Percentiles rank a stretch among this genome's conserved stretches.
Conservation (phyloP, 2,888 invertebrate species). For the Lypha dubia region DNA sequence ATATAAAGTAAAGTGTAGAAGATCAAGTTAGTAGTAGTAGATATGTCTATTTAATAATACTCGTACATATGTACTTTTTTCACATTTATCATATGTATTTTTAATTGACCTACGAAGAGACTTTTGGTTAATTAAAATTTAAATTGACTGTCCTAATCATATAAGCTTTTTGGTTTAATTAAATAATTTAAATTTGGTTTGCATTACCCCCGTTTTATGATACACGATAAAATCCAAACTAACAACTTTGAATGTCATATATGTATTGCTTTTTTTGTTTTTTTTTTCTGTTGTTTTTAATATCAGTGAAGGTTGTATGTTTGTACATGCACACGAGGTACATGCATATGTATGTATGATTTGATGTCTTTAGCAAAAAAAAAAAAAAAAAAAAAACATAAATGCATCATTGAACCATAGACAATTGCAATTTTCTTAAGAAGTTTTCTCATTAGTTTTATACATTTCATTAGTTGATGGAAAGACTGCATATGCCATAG, state of each 20-base stretch:
- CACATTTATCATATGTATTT: not conserved
- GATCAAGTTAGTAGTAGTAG: not conserved
- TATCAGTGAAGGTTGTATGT: slow-evolving; percentile 10
- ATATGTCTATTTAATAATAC: too few species aligned
- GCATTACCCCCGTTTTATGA: slow-evolving; percentile 1
- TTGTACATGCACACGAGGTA: too few species aligned
- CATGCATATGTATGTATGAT: not conserved
- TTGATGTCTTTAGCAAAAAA: slow-evolving; percentile 12
- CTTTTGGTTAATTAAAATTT: slow-evolving; percentile 1
- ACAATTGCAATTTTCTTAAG: slow-evolving; percentile 67
- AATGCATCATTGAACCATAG: slow-evolving; percentile 63
- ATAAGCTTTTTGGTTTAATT: not conserved
- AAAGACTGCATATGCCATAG: slow-evolving; percentile 35
- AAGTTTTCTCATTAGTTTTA: slow-evolving; percentile 42
- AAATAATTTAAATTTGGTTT: slow-evolving; percentile 10
- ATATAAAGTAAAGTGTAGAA: not conserved
- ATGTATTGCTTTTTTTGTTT: slow-evolving; percentile 10
- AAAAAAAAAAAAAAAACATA: slow-evolving; percentile 5
- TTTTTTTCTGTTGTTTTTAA: slow-evolving; percentile 26
- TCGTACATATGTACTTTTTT: too few species aligned
- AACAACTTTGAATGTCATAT: slow-evolving; percentile 32
- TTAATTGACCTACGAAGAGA: not conserved
- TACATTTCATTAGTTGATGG: slow-evolving; percentile 29
- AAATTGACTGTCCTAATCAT: not conserved
- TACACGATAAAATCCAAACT: not conserved